Evolutionary conservation across 2,113 vertebrate species (phyloP), one percentile per base, ranked within the genome.

Genomic region (Paedocypris sp.): DNA sequence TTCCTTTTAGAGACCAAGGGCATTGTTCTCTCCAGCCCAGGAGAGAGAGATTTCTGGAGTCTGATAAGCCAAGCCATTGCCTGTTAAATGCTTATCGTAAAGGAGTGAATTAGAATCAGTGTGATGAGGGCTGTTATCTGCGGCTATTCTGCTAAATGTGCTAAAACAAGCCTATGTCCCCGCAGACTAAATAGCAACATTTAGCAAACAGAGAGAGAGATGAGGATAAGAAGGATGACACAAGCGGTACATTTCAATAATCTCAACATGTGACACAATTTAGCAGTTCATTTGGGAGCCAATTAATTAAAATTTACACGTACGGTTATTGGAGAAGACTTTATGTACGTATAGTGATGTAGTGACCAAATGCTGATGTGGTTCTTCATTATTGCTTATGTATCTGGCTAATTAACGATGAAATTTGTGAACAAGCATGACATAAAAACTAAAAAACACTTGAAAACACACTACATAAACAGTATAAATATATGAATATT

Each of bases 81-180:
- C 71, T 59, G 68, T 62, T 67, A 75, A 83, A 81, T 75, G 75
- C 75, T 82, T 83, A 83, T 84, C 77, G 51, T 66, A 62, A 75
- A 51, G 45, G 36, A 65, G 26, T 31, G 46, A 73, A 68, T 66
- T 71, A 64, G 65, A 3, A 41, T n/a, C 22, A 68, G 76, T 69
- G 71, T 69, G 71, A 81, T 59, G 71, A 66, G 72, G 72, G 19
- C 66, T 59, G 69, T 78, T 77, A 79, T 84, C 83, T 74, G 67
- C 71, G 76, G 72, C 73, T 64, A 2, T 77, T 82, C 77, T 79
- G 75, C 75, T 59, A 66, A 13, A 13, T 2, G 7, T 28, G 13
- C 13, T 38, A 42, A 18, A 31, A 50, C 35, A 19, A 16, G 18
- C 25, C 15, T 20, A 56, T n/a, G n/a, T 56, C 11, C 25, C 23